These are phyloP conservation scores for Reticulitermes speratus DNA, from an alignment of 1,140 invertebrate species.

Conservation along the genomic window DNA sequence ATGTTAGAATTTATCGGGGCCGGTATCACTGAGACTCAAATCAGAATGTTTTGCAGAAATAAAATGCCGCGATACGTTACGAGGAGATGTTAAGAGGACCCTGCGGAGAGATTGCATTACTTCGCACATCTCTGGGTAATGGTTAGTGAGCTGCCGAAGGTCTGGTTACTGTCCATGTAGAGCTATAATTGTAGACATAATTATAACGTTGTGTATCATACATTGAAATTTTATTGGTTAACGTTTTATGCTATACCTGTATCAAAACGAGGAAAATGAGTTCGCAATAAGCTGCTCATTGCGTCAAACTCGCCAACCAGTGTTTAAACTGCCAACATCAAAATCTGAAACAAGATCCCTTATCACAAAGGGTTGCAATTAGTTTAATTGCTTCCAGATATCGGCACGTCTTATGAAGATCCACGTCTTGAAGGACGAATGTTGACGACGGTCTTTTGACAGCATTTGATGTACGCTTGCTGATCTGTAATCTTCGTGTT, in stretches of 20 bases:
- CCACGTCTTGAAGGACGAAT: background rate
- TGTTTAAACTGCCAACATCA: slow-evolving; percentile 1
- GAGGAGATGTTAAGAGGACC: too few species aligned
- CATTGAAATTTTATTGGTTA: background rate
- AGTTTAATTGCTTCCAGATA: background rate
- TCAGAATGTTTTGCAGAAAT: too few species aligned
- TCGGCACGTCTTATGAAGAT: background rate
- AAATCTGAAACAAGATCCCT: slow-evolving; percentile 5
- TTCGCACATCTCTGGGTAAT: too few species aligned
- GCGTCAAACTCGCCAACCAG: background rate
- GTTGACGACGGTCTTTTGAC: background rate
- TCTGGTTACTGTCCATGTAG: background rate
- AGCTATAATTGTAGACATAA: background rate
- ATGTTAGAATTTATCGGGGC: too few species aligned
- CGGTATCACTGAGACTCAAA: too few species aligned
- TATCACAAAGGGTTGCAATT: background rate
- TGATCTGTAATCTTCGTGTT: background rate
- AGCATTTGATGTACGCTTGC: background rate
- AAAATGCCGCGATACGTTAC: too few species aligned
- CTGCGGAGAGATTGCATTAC: too few species aligned
- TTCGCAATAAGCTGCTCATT: background rate
- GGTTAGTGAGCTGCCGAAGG: too few species aligned
- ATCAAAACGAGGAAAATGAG: background rate
- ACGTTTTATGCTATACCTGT: background rate
- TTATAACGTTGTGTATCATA: background rate